Percentiles rank a stretch among this genome's conserved stretches.
phyloP scores from a whole-genome alignment of 1,140 invertebrate genomes.

The Hesperophylax magnus region DNA sequence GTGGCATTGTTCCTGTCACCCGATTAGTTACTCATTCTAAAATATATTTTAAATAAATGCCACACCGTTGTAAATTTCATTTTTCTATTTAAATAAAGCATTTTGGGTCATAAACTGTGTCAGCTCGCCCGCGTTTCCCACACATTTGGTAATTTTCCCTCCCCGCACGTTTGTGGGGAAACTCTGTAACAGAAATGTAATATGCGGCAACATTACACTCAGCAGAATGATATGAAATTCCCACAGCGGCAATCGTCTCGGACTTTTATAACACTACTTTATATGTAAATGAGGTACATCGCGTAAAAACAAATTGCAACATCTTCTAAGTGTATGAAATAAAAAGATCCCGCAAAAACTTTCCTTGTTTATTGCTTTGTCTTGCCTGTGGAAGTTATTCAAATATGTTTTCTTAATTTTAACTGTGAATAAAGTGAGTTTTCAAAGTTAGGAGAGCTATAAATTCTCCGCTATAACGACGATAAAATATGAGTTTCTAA shows the following conservation, averaged over 20 bases:
- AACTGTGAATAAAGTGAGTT: not conserved
- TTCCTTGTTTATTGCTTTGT: constrained; percentile 9
- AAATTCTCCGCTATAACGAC: no score
- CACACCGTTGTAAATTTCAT: no score
- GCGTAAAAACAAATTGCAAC: constrained; percentile 50
- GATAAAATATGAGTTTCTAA: no score
- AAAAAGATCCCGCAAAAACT: constrained; percentile 8
- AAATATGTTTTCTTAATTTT: constrained; percentile 22
- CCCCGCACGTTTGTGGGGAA: not conserved
- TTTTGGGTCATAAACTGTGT: no score
- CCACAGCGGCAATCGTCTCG: constrained; percentile 39
- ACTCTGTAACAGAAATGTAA: constrained; percentile 4
- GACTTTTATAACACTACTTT: constrained; percentile 47
- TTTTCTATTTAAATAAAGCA: no score
- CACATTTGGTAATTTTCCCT: not conserved
- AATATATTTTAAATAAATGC: no score
- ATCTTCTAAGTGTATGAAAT: constrained; percentile 43
- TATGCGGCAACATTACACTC: constrained; percentile 36
- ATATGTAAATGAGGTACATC: constrained; percentile 46
- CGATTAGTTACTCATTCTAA: no score
- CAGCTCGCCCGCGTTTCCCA: no score
- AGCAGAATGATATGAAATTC: not conserved
- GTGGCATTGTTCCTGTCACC: no score
- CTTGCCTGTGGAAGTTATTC: not conserved
- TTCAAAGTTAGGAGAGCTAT: no score